A percentile compares a stretch with the other conserved stretches of the same genome.
phyloP scores from a whole-genome alignment of 2,888 invertebrate species.

The Miltochrista miniata region DNA sequence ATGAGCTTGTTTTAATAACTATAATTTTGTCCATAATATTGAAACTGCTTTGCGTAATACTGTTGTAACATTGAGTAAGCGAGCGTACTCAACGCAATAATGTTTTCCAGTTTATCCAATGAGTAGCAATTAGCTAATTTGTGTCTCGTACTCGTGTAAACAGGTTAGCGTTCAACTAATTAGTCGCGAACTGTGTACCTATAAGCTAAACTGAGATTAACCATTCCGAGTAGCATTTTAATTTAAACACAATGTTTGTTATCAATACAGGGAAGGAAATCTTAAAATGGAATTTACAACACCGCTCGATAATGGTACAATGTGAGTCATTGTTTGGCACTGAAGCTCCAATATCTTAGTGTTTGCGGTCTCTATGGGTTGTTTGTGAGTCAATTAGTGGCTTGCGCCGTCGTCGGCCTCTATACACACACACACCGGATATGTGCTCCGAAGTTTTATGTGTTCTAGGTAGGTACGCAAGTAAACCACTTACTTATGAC shows the following conservation, averaged over 20 bases:
- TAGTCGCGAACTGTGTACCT: conserved; percentile 14
- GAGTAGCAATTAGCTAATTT: conserved; percentile 15
- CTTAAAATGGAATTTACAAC: conserved; percentile 38
- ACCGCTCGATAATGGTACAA: conserved; percentile 43
- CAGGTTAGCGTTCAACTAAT: conserved; percentile 34
- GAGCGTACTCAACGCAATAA: neutral
- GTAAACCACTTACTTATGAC: conserved; percentile 1
- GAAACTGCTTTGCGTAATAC: too few species aligned
- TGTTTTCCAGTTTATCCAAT: conserved; percentile 7
- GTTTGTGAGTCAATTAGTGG: conserved; percentile 61
- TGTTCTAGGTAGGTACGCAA: conserved; percentile 14
- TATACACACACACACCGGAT: conserved; percentile 43
- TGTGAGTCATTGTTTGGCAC: conserved; percentile 54
- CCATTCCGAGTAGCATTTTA: neutral
- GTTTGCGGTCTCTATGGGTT: conserved; percentile 54
- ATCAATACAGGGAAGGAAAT: conserved; percentile 50
- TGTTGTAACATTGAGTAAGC: too few species aligned
- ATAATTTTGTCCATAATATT: too few species aligned
- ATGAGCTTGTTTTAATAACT: neutral
- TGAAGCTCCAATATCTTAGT: conserved; percentile 50
- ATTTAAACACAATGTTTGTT: conserved; percentile 7
- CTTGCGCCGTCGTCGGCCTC: conserved; percentile 33
- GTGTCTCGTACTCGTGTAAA: conserved; percentile 16
- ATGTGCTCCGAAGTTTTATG: conserved; percentile 35
- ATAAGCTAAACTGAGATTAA: neutral